A percentile compares a stretch with the other conserved stretches of the same genome.
These are phyloP conservation scores for Rotaria socialis DNA, from an alignment of 2,888 invertebrate genomes.

Conservation along the genomic window DNA sequence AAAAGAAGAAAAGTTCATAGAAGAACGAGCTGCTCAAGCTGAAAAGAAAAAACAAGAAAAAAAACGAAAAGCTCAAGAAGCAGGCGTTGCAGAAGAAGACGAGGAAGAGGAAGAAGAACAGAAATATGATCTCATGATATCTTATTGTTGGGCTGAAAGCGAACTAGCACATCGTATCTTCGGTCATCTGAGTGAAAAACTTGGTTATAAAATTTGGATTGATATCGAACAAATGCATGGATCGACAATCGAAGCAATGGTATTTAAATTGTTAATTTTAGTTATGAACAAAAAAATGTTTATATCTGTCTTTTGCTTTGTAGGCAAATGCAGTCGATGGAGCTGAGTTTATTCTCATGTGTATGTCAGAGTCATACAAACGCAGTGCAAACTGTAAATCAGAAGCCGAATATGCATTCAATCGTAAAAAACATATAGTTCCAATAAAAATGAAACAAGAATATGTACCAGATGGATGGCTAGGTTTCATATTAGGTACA, in stretches of 20 bases:
- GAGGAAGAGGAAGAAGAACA: not conserved
- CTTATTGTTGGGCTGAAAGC: not conserved
- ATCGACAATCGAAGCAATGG: not conserved
- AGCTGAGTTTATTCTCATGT: slow-evolving; percentile 53
- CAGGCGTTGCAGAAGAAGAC: not conserved
- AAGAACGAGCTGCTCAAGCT: not conserved
- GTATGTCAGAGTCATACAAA: slow-evolving; percentile 57
- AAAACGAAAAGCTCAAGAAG: not conserved
- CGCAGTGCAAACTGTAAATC: slow-evolving; percentile 54
- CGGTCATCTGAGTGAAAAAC: not conserved
- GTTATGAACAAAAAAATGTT: no score
- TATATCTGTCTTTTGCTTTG: not conserved
- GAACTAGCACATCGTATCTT: not conserved
- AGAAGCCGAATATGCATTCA: slow-evolving; percentile 50
- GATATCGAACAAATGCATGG: slow-evolving; percentile 57
- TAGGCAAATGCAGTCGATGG: slow-evolving; percentile 54
- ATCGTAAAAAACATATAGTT: slow-evolving; percentile 48
- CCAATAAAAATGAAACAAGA: slow-evolving; percentile 49
- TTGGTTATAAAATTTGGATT: slow-evolving; percentile 54
- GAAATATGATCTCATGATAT: not conserved
- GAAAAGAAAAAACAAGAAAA: not conserved
- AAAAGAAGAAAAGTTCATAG: slow-evolving; percentile 17
- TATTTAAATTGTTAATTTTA: no score
- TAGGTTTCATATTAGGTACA: slow-evolving; percentile 49
- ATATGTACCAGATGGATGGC: slow-evolving; percentile 50